These are phyloP conservation scores for Glyptemys insculpta DNA, from an alignment of 2,797 vertebrate genomes.

Conservation along the genomic window DNA sequence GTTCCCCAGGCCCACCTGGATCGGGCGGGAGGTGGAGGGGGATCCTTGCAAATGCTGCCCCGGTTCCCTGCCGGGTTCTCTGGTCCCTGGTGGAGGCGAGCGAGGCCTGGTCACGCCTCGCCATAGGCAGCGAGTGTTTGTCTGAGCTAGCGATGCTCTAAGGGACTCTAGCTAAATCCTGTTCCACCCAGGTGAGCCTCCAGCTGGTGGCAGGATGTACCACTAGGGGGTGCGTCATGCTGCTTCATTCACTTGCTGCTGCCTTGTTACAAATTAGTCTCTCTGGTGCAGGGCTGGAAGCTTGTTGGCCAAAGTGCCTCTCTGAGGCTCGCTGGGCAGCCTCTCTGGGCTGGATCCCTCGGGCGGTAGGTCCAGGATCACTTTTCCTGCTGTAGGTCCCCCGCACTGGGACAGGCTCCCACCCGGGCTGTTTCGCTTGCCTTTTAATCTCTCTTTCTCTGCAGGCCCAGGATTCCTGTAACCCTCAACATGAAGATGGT, in stretches of 20 bases:
- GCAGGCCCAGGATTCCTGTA: conserved; percentile 93
- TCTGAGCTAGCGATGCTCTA: too few relatives aligned
- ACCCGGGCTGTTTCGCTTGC: not conserved
- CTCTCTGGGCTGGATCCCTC: too few relatives aligned
- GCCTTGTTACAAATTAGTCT: not conserved
- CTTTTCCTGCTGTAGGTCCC: not conserved
- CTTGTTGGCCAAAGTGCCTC: too few relatives aligned
- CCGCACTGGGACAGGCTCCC: accelerated
- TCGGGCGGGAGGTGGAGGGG: accelerated
- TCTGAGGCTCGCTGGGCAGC: not conserved
- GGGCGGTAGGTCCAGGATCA: too few relatives aligned
- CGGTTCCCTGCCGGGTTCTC: not conserved
- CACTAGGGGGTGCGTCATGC: not conserved
- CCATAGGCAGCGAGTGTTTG: not conserved
- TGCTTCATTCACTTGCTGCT: not conserved
- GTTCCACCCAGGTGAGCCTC: not conserved
- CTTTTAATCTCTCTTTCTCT: not conserved
- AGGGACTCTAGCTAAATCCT: not conserved
- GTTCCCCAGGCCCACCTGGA: not conserved
- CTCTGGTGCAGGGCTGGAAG: not conserved
- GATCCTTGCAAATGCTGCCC: not conserved
- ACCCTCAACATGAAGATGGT: conserved; percentile 94
- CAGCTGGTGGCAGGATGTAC: not conserved
- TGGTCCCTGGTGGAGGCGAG: not conserved
- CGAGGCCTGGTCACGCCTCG: not conserved